Conservation (phyloP, 1,140 invertebrate genomes). For the Reticulitermes speratus region DNA sequence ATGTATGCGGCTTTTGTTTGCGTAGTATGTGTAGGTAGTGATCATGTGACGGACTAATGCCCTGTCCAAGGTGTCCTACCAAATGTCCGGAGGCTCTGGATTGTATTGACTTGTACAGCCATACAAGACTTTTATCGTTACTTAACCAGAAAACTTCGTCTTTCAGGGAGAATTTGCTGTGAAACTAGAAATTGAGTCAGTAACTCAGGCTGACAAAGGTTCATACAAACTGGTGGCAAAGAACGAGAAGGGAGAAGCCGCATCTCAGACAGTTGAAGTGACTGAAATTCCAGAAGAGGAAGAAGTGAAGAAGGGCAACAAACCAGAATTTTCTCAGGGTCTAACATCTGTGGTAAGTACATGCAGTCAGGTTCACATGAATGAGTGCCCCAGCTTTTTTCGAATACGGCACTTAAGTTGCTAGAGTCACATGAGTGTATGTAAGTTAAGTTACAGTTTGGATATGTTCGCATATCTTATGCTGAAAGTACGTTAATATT, state of each 20-base stretch:
- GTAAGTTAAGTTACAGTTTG: not conserved
- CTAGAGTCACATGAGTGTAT: not conserved
- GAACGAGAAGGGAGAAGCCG: constrained; percentile 91
- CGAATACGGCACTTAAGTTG: not conserved
- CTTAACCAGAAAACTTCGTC: not conserved
- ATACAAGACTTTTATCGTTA: no score
- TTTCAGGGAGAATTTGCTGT: constrained; percentile 79
- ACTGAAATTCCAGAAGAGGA: constrained; percentile 71
- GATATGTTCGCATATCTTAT: no score
- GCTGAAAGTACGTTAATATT: no score
- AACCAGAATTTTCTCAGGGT: constrained; percentile 61
- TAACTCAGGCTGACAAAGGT: constrained; percentile 77
- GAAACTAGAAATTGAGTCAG: constrained; percentile 82
- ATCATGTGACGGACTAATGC: no score
- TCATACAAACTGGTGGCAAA: constrained; percentile 87
- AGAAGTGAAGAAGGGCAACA: constrained; percentile 59
- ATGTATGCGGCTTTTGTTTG: no score
- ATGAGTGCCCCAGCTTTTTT: not conserved
- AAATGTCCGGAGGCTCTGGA: no score
- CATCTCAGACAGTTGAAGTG: constrained; percentile 84
- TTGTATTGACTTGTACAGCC: no score
- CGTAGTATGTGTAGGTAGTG: no score
- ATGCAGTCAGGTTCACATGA: not conserved
- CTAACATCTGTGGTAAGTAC: constrained; percentile 69
- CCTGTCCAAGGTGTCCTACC: no score